Base-by-base conservation (phyloP, 2,113 vertebrate genomes). In the Dromas ardeola region DNA sequence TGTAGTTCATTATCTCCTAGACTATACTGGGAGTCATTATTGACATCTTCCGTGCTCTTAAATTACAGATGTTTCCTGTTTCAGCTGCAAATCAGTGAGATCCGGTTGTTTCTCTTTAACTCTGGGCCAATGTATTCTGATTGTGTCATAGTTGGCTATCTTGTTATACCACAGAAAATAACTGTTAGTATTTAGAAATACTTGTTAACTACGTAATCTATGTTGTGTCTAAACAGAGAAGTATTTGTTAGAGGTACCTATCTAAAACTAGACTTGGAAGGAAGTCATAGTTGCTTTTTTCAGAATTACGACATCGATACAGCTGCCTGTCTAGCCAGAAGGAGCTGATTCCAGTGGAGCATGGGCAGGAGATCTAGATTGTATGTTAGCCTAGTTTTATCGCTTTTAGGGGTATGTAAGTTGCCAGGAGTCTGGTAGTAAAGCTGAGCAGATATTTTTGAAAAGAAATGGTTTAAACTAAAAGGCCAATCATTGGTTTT, bases 31-130 rank as follows among this genome's bases (percentile, higher is more conserved):
- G 29, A 85, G 26, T 86, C 62, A 30, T 74, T 94, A 59, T 45
- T 95, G 62, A 81, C 53, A 77, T 89, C 19, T 86, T 74, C 73
- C 71, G 70, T 58, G 45, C 71, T 96, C 74, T 78, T 62, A 62
- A 89, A 90, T 95, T 91, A 92, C 96, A 97, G 95, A 90, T 97
- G 91, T 97, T 98, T 98, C 92, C 79, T 91, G 91, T 96, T 96
- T 91, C 74, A 95, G 59, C 71, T 96, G 59, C 85, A 94, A 95
- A 92, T 95, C 81, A 88, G 29, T 80, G 95, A 72, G 79, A 91
- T 72, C 69, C 81, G 58, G 81, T 91, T 90, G 52, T 95, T 96
- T 88, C 69, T 94, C 66, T 91, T 84, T 77, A 88, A 55, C 17
- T 79, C 40, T 65, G 70, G 38, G 76, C 71, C 70, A 93, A 6